phyloP scores from a whole-genome alignment of 2,797 vertebrate species.

The Pangasius macronema region DNA sequence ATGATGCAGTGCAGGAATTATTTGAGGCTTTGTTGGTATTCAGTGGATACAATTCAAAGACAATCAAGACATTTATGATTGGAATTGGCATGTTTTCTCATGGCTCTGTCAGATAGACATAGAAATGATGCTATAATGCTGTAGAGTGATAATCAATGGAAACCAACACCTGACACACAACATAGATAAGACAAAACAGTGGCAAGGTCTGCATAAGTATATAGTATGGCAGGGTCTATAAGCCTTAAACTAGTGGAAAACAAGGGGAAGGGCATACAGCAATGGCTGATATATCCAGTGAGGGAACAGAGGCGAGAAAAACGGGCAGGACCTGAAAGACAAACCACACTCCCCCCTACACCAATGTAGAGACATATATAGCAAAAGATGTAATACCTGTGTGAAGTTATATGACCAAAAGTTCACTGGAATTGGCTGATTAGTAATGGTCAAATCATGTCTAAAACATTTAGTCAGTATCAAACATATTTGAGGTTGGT shows the following conservation, averaged over 20 bases:
- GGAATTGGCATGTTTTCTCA: constrained; percentile 63
- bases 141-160: constrained; percentile 26
- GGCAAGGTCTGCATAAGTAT: neutral
- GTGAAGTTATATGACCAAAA: neutral
- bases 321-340: neutral
- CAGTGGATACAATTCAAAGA: constrained; percentile 60
- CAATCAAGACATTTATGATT: constrained; percentile 63
- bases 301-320: neutral
- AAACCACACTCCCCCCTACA: neutral
- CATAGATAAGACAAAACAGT: neutral
- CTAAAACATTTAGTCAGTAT: too few species aligned
- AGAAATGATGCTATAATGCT: constrained; percentile 4
- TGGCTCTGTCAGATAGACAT: constrained; percentile 40
- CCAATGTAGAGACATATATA: neutral
- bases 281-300: neutral
- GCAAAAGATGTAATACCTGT: neutral
- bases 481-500: too few species aligned
- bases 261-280: neutral
- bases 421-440: neutral
- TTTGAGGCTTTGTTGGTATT: constrained; percentile 50
- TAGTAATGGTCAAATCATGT: neutral
- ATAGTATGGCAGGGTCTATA: neutral
- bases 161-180: constrained; percentile 26
- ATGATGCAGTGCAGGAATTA: constrained; percentile 50
- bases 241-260: neutral